Conservation (phyloP, 2,113 vertebrate species). For the Orycteropus afer region DNA sequence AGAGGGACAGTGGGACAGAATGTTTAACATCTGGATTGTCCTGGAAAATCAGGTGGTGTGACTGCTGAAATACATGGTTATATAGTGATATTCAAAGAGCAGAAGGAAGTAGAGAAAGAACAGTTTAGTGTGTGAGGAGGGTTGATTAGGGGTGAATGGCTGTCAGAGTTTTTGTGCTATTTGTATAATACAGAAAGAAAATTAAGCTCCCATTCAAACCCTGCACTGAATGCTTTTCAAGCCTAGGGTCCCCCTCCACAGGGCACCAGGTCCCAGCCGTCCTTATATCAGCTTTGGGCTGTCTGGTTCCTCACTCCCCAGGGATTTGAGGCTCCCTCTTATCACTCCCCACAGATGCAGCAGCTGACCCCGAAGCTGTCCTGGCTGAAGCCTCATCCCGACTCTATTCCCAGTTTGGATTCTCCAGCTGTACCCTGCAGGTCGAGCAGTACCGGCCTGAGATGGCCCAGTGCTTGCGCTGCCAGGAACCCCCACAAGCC, state of each 20-base stretch:
- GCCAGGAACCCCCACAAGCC: slow-evolving; percentile 79
- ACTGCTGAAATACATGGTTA: background rate
- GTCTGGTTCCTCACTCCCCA: slow-evolving; percentile 17
- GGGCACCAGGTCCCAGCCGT: no score
- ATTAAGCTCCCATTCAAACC: background rate
- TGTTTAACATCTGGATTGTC: slow-evolving; percentile 53
- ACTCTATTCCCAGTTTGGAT: slow-evolving; percentile 93
- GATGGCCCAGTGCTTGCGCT: slow-evolving; percentile 90
- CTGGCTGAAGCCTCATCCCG: slow-evolving; percentile 90
- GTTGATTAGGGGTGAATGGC: background rate
- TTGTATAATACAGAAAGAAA: slow-evolving; percentile 6
- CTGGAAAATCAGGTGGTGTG: background rate
- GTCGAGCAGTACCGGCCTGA: slow-evolving; percentile 92
- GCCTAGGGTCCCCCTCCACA: background rate
- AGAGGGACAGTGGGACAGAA: slow-evolving; percentile 43
- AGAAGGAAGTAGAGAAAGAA: background rate
- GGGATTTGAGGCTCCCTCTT: slow-evolving; percentile 60
- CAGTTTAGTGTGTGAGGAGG: background rate
- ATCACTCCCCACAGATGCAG: slow-evolving; percentile 86
- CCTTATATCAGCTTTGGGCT: slow-evolving; percentile 46
- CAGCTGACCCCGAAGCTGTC: slow-evolving; percentile 87
- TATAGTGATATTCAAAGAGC: background rate
- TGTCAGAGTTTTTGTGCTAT: background rate
- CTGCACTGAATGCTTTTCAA: background rate
- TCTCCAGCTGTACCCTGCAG: slow-evolving; percentile 93